Conservation (phyloP, 2,797 vertebrate genomes). For the Gadopsis marmoratus region DNA sequence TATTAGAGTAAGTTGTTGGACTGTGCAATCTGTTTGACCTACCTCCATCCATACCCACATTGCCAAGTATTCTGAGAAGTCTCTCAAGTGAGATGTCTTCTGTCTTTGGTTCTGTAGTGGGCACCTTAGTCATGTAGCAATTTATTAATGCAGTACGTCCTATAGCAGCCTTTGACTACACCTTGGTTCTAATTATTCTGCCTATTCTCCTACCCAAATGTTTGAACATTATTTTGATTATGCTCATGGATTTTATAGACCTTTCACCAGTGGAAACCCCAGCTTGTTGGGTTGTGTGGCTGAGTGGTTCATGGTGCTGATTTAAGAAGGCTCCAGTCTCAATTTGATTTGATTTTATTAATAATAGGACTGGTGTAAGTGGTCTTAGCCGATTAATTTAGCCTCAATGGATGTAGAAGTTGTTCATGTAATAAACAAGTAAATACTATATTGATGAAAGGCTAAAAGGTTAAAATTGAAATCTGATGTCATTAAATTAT, state of each 20-base stretch:
- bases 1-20: no score
- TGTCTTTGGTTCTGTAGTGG: neutral
- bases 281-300: neutral
- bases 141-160: no score
- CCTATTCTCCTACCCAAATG: no score
- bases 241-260: neutral
- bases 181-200: neutral
- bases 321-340: constrained; percentile 83
- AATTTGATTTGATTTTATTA: neutral
- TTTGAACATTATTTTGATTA: no score
- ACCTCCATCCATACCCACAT: no score
- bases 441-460: no score
- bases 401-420: neutral
- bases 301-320: constrained; percentile 84
- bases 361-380: no score
- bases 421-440: neutral
- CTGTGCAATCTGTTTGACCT: no score
- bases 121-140: neutral
- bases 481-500: no score
- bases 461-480: no score
- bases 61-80: no score
- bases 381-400: neutral
- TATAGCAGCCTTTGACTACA: neutral
- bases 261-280: neutral
- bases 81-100: no score